Percentiles rank a stretch among this genome's conserved stretches.
These are phyloP conservation scores for Schlechtendalia chinensis DNA, from an alignment of 1,140 invertebrate genomes.

Conservation along the genomic window DNA sequence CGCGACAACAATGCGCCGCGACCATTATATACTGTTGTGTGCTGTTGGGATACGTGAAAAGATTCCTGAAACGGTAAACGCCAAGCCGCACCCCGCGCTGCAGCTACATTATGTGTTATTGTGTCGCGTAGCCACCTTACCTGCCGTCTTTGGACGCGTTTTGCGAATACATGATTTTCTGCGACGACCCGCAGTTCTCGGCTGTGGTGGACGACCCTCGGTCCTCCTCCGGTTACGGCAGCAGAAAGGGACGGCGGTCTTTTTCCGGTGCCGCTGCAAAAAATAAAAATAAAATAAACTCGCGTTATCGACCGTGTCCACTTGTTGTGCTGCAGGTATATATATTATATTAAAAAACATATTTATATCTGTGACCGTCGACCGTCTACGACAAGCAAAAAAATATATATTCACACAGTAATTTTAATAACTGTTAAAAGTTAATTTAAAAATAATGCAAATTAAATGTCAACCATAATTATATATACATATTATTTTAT, in stretches of 20 bases:
- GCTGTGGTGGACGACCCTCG: neutral
- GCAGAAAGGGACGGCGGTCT: neutral
- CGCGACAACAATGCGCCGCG: neutral
- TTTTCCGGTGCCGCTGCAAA: neutral
- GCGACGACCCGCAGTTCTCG: neutral
- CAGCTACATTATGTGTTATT: neutral
- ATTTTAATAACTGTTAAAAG: too few relatives aligned
- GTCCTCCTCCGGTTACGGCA: neutral
- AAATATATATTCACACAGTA: too few relatives aligned
- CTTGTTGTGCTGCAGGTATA: too few relatives aligned
- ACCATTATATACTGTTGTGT: too few relatives aligned
- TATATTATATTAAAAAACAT: too few relatives aligned
- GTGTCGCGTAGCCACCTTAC: constrained; percentile 1
- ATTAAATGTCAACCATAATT: too few relatives aligned
- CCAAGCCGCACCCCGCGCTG: neutral
- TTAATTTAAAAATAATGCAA: too few relatives aligned
- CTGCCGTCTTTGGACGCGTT: constrained; percentile 34
- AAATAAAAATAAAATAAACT: neutral
- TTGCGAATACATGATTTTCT: constrained; percentile 25
- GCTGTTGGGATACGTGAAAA: neutral
- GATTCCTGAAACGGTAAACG: constrained; percentile 9
- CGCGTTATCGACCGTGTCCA: too few relatives aligned
- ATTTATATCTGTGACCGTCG: too few relatives aligned
- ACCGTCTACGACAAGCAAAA: too few relatives aligned
- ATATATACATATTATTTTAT: too few relatives aligned